These are phyloP conservation scores for Blera fallax DNA, from an alignment of 2,888 invertebrate species.

Conservation along the genomic window DNA sequence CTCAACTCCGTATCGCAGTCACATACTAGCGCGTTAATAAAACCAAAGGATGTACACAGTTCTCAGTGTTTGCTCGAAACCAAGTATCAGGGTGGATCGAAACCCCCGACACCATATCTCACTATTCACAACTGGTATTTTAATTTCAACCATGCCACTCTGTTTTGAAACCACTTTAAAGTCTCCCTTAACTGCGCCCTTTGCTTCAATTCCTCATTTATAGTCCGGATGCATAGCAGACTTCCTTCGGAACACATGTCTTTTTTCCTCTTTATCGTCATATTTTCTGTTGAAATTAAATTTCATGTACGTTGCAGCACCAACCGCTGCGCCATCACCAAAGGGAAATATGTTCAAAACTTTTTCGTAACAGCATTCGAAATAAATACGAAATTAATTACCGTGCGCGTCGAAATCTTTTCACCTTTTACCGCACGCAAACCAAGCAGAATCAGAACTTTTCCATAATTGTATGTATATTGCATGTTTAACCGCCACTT, in stretches of 20 bases:
- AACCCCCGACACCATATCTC: too few species aligned
- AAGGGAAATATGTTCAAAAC: background rate
- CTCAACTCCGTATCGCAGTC: too few species aligned
- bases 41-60: too few species aligned
- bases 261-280: background rate
- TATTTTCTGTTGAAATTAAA: constrained; percentile 5
- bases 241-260: too few species aligned
- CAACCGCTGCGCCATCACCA: background rate
- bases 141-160: too few species aligned
- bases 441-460: background rate
- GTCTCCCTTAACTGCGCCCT: too few species aligned
- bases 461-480: background rate
- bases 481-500: background rate
- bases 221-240: too few species aligned
- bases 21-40: too few species aligned
- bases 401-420: background rate
- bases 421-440: background rate
- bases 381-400: constrained; percentile 17
- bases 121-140: too few species aligned
- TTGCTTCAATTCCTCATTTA: background rate
- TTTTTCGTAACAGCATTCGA: background rate
- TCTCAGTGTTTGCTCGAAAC: too few species aligned
- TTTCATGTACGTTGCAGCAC: background rate
- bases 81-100: too few species aligned
- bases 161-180: too few species aligned